Evolutionary conservation across 1,140 invertebrate species (phyloP).

Genomic region (Dendroctonus valens): DNA sequence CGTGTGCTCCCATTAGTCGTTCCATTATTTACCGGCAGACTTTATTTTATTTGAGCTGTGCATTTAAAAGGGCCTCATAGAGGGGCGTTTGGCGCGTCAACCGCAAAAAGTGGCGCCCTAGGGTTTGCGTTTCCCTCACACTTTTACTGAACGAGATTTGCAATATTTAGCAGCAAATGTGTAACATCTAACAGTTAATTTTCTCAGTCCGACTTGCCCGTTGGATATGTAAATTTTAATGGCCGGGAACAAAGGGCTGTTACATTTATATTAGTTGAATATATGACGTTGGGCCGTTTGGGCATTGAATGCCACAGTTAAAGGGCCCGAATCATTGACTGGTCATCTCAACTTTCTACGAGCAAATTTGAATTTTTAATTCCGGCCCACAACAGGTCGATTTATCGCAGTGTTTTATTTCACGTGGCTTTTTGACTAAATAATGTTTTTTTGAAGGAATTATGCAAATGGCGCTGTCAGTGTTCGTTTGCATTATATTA

Average conservation of each 20-base stretch:
- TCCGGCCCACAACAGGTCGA: too few relatives aligned
- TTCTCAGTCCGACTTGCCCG: not conserved
- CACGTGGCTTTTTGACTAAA: too few relatives aligned
- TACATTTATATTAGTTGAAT: not conserved
- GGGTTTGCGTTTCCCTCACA: constrained; percentile 4
- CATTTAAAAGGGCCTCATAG: not conserved
- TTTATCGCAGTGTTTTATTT: too few relatives aligned
- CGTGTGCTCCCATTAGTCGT: too few relatives aligned
- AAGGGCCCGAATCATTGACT: too few relatives aligned
- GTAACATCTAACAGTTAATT: not conserved
- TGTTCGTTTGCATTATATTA: not conserved
- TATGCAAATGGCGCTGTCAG: not conserved
- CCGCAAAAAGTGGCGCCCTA: constrained; percentile 1
- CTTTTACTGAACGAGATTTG: constrained; percentile 7
- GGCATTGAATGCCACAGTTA: too few relatives aligned
- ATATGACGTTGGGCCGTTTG: too few relatives aligned
- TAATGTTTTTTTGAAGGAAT: too few relatives aligned
- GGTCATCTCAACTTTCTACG: too few relatives aligned
- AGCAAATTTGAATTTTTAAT: too few relatives aligned
- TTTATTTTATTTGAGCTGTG: too few relatives aligned
- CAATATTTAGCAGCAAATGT: constrained; percentile 4
- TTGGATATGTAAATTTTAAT: constrained; percentile 5
- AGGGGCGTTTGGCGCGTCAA: not conserved
- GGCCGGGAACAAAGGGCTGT: not conserved
- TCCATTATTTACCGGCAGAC: too few relatives aligned